Percentiles rank a stretch among this genome's conserved stretches.
These are phyloP conservation scores for Diaprepes abbreviatus DNA, from an alignment of 2,888 invertebrate species.

Conservation along the genomic window DNA sequence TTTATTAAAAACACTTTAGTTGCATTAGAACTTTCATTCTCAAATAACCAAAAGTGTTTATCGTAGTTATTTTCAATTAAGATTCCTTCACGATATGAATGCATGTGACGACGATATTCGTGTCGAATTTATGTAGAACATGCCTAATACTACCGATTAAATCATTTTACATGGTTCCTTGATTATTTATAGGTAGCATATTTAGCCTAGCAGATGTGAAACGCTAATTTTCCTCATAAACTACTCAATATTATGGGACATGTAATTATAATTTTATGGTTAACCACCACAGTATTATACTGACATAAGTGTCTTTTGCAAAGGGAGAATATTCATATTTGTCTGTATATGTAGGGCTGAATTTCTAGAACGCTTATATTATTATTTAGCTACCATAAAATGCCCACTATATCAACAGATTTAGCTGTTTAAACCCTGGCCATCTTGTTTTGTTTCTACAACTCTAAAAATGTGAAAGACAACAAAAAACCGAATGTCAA, in stretches of 20 bases:
- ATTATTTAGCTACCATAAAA: too few relatives aligned
- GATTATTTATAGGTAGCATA: conserved; percentile 57
- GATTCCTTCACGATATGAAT: conserved; percentile 7
- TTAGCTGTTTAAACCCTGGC: too few relatives aligned
- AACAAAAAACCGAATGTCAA: too few relatives aligned
- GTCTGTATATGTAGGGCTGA: neutral
- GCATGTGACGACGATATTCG: conserved; percentile 20
- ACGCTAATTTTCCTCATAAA: conserved; percentile 54
- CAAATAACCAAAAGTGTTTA: neutral
- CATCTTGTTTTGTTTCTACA: too few relatives aligned
- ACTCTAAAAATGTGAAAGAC: too few relatives aligned
- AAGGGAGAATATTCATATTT: neutral
- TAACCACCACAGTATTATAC: conserved; percentile 6
- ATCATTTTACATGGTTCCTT: conserved; percentile 55
- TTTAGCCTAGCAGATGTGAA: conserved; percentile 52
- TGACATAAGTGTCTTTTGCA: neutral
- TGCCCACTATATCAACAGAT: too few relatives aligned
- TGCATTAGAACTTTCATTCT: too few relatives aligned
- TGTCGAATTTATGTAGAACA: conserved; percentile 54
- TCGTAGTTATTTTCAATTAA: conserved; percentile 13
- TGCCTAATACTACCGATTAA: conserved; percentile 51
- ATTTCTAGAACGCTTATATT: too few relatives aligned
- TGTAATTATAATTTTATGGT: conserved; percentile 40
- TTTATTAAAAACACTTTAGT: too few relatives aligned
- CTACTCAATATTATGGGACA: conserved; percentile 48